Evolutionary conservation across 2,888 invertebrate species (phyloP).

Genomic region (Hypena proboscidalis): DNA sequence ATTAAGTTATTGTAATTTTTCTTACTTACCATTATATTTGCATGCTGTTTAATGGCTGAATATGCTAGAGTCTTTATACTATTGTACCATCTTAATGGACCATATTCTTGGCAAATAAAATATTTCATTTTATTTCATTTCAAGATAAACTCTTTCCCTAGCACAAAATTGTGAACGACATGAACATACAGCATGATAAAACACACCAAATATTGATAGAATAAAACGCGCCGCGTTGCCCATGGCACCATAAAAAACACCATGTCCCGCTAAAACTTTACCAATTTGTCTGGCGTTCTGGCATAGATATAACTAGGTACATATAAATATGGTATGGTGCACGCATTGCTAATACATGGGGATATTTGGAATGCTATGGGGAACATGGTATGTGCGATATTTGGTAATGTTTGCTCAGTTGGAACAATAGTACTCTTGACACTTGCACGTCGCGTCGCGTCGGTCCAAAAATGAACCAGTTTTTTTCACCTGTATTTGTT

Average conservation of each 20-base stretch:
- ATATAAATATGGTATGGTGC: conserved; percentile 41
- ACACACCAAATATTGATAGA: too few species aligned
- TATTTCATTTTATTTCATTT: background rate
- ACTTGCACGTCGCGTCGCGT: conserved; percentile 31
- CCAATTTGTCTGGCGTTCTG: conserved; percentile 50
- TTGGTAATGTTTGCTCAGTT: conserved; percentile 49
- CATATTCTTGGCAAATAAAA: too few species aligned
- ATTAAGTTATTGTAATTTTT: too few species aligned
- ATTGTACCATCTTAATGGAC: too few species aligned
- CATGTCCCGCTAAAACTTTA: conserved; percentile 49
- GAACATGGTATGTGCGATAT: conserved; percentile 20
- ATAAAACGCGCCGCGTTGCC: conserved; percentile 29
- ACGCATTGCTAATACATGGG: conserved; percentile 36
- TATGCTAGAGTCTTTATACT: too few species aligned
- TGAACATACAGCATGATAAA: too few species aligned
- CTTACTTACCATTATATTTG: too few species aligned
- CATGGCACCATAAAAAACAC: conserved; percentile 30
- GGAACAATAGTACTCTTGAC: conserved; percentile 23
- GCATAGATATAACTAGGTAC: conserved; percentile 16
- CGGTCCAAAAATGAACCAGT: conserved; percentile 37
- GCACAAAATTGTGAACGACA: too few species aligned
- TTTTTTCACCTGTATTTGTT: conserved; percentile 39
- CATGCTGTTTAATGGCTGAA: too few species aligned
- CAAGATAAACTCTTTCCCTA: too few species aligned
- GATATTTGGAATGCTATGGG: conserved; percentile 23